Evolutionary conservation across 2,888 invertebrate species (phyloP), one percentile per base, ranked within the genome.

Genomic region (Erebia epiphron): DNA sequence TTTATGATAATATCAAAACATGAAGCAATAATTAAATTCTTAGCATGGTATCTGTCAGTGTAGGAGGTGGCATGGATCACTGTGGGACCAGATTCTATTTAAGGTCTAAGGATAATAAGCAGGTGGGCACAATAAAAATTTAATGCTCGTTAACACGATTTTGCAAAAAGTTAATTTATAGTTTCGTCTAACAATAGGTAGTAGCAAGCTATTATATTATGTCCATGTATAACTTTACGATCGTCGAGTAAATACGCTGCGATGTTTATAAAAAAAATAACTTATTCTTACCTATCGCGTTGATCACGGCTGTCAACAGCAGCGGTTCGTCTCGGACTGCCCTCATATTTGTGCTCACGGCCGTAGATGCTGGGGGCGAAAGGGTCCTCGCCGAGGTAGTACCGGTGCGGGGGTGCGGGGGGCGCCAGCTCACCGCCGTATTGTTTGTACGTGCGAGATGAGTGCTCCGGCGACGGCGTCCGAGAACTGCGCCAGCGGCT

Each of bases 301-400:
- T 87, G 85, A 77, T 90, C 91, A 77, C 93, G 91, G 80, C 85
- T 81, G 87, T 91, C 91, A 77, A 80, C 79, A 74, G 83, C 89
- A 83, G 86, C 86, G 79, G 86, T 82, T 80, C 94, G 91, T 79
- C 91, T 91, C 73, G 95, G 90, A 87, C 94, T 94, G 82, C 95
- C 95, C 87, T 96, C 96, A 91, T 97, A 97, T 84, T 97, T 96
- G 88, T 97, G 97, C 89, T 97, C 97, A 81, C 96, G 95, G 75
- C 97, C 97, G 87, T 97, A 97, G 84, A 97, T 96, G 88, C 96
- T 96, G 75, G 96, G 96, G 70, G 96, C 96, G 87, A 97, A 97
- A 43, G 97, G 97, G 93, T 97, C 97, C 90, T 97, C 97, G 54
- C 97, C 97, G 77, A 97, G 94, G 87, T 97, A 97, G 90, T 97